Conservation (phyloP, 2,113 vertebrate genomes). For the Chiloscyllium plagiosum region DNA sequence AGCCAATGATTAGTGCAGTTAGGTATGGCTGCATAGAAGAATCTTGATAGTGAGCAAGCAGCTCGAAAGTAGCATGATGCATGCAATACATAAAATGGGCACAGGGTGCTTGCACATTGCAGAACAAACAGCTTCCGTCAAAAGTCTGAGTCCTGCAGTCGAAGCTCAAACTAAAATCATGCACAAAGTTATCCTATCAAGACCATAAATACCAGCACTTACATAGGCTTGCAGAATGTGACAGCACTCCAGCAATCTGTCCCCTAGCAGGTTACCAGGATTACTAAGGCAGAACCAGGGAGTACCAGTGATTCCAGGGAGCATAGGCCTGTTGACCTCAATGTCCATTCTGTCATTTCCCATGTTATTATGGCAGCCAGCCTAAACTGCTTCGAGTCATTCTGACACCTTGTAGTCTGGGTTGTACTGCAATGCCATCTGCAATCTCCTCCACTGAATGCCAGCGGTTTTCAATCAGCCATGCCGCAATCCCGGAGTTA, state of each 20-base stretch:
- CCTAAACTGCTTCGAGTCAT: neutral
- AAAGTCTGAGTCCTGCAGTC: neutral
- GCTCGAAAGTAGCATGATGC: neutral
- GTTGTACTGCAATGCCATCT: too few species aligned
- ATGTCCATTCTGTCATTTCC: neutral
- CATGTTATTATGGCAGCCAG: neutral
- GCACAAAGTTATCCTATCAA: neutral
- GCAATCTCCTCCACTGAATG: too few species aligned
- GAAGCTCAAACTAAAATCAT: neutral
- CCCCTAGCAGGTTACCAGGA: neutral
- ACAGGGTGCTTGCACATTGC: neutral
- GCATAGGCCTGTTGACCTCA: neutral
- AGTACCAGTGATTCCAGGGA: neutral
- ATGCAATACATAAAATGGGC: neutral
- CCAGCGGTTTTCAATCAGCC: too few species aligned
- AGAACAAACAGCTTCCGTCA: neutral
- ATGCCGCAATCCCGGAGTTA: too few species aligned
- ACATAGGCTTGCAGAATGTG: neutral
- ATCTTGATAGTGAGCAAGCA: neutral
- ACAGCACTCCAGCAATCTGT: neutral
- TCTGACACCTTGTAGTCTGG: neutral
- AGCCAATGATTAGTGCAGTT: neutral
- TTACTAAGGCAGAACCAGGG: neutral
- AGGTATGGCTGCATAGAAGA: neutral
- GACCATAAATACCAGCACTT: neutral